Conservation (phyloP, 2,113 vertebrate genomes). For the Triplophysa rosa region DNA sequence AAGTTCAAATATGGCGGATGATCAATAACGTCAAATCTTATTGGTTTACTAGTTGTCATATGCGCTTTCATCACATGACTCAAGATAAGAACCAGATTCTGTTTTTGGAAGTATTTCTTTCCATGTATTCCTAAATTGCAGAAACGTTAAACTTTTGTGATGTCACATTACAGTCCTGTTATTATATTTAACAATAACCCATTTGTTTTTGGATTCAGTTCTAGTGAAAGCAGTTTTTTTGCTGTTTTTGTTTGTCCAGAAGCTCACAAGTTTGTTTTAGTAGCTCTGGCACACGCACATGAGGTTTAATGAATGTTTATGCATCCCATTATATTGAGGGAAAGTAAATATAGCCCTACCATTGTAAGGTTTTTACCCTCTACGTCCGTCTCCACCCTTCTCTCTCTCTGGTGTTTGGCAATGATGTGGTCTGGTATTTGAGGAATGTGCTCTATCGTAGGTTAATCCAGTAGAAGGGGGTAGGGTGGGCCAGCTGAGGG, state of each 20-base stretch:
- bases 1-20: too few relatives aligned
- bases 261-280: background rate
- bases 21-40: too few relatives aligned
- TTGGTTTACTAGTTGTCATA: too few relatives aligned
- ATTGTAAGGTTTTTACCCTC: background rate
- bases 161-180: background rate
- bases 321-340: slow-evolving; percentile 1
- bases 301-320: slow-evolving; percentile 27
- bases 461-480: slow-evolving; percentile 46
- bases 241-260: background rate
- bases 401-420: slow-evolving; percentile 34
- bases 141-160: too few relatives aligned
- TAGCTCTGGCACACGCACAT: background rate
- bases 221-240: background rate
- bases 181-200: background rate
- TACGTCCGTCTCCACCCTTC: slow-evolving; percentile 34
- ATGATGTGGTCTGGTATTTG: slow-evolving; percentile 53
- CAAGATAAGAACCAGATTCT: too few relatives aligned
- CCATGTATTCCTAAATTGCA: too few relatives aligned
- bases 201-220: background rate
- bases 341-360: background rate
- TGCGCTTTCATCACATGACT: too few relatives aligned
- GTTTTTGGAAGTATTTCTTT: too few relatives aligned
- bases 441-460: slow-evolving; percentile 50
- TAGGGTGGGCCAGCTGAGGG: slow-evolving; percentile 5